phyloP scores from a whole-genome alignment of 2,888 invertebrate genomes.

The Leptopilina syphax region DNA sequence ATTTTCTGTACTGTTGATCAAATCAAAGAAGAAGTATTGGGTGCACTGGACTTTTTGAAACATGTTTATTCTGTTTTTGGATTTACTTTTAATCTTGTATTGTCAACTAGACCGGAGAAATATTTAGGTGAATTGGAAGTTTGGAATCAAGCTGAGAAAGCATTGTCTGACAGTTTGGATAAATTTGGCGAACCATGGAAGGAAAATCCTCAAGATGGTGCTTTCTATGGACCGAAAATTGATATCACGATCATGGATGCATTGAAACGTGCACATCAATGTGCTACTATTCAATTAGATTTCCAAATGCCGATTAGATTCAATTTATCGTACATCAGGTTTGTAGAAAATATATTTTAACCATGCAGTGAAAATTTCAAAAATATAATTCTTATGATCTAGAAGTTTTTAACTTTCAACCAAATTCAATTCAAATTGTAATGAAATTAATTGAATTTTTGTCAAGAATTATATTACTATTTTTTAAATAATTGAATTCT shows the following conservation, averaged over 20 bases:
- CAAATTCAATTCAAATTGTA: too few relatives aligned
- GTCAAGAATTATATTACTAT: too few relatives aligned
- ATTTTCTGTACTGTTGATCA: conserved; percentile 96
- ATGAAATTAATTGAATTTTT: too few relatives aligned
- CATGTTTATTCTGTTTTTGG: conserved; percentile 94
- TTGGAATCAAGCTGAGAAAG: conserved; percentile 97
- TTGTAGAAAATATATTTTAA: conserved; percentile 51
- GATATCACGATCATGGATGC: conserved; percentile 98
- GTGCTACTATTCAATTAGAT: conserved; percentile 98
- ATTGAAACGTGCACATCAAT: conserved; percentile 92
- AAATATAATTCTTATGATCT: too few relatives aligned
- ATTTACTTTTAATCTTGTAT: conserved; percentile 93
- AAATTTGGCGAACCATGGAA: conserved; percentile 93
- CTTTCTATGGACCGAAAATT: conserved; percentile 99
- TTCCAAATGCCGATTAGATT: conserved; percentile 97
- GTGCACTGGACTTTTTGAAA: conserved; percentile 92
- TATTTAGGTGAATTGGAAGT: conserved; percentile 91
- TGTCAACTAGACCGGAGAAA: conserved; percentile 97
- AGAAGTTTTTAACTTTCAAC: too few relatives aligned
- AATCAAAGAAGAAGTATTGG: conserved; percentile 90
- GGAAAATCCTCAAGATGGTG: conserved; percentile 96
- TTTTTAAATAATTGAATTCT: too few relatives aligned
- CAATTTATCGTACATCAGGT: conserved; percentile 88
- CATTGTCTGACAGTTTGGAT: conserved; percentile 90
- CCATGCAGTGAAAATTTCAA: too few relatives aligned